Evolutionary conservation across 2,888 invertebrate genomes (phyloP).

Genomic region (Pterostichus madidus): DNA sequence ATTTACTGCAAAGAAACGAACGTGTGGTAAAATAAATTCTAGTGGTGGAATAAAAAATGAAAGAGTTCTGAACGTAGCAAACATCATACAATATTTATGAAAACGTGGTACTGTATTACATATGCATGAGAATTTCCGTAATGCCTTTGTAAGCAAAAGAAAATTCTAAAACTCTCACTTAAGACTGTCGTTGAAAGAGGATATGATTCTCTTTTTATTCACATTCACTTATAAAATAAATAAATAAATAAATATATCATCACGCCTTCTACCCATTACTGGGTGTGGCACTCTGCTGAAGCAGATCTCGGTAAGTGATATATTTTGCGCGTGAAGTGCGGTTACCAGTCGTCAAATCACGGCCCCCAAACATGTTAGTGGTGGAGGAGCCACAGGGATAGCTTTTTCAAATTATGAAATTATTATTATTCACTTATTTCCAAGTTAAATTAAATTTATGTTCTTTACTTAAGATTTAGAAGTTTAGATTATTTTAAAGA

Average conservation of each 20-base stretch:
- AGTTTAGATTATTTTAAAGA: no score
- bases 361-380: no score
- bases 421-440: not conserved
- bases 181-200: constrained; percentile 6
- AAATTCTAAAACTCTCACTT: constrained; percentile 20
- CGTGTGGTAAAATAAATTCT: constrained; percentile 16
- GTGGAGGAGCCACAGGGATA: no score
- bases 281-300: no score
- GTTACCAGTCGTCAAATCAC: no score
- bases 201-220: constrained; percentile 25
- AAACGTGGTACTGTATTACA: constrained; percentile 8
- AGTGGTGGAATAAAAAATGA: constrained; percentile 21
- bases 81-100: constrained; percentile 27
- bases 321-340: no score
- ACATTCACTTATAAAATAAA: no score
- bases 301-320: no score
- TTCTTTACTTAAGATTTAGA: not conserved
- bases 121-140: constrained; percentile 24
- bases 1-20: not conserved
- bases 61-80: constrained; percentile 28
- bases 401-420: no score
- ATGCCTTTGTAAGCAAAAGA: constrained; percentile 21
- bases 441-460: not conserved
- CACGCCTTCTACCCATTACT: no score
- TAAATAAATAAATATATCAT: no score